Evolutionary conservation across 2,888 invertebrate genomes (phyloP).

Genomic region (Osedax frankpressi): DNA sequence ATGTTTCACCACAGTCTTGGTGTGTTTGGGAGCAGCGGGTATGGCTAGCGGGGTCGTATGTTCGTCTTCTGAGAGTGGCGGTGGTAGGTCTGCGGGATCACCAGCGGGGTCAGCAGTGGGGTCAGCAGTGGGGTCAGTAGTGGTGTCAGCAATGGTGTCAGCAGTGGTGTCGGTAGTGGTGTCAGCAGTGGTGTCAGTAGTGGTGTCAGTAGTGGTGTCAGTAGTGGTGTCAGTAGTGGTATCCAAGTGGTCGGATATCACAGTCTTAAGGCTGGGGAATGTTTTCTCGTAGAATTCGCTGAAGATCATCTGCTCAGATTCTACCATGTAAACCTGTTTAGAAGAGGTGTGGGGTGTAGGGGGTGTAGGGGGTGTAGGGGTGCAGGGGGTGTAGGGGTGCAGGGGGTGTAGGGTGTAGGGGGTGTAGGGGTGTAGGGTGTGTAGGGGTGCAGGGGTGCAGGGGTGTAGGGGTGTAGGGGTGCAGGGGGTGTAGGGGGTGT

Average conservation of each 20-base stretch:
- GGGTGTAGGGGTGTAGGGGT: not conserved
- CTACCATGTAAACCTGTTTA: constrained; percentile 42
- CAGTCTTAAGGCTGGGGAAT: constrained; percentile 37
- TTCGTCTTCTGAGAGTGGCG: constrained; percentile 28
- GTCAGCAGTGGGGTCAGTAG: not conserved
- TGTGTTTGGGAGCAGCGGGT: constrained; percentile 11
- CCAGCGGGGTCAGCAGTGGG: not conserved
- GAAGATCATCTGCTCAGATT: constrained; percentile 32
- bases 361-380: not conserved
- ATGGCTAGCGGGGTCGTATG: constrained; percentile 29
- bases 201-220: not conserved
- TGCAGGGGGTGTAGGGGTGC: not conserved
- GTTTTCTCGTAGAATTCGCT: constrained; percentile 36
- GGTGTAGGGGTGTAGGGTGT: not conserved
- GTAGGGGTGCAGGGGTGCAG: no score
- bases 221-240: not conserved
- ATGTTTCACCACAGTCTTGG: constrained; percentile 9
- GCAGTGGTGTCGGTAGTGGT: not conserved
- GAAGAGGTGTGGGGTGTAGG: constrained; percentile 7
- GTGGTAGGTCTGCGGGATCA: not conserved
- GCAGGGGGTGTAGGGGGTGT: no score
- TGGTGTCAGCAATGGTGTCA: not conserved
- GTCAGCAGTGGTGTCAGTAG: not conserved
- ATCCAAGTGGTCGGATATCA: not conserved
- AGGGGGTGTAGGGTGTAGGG: no score